Percentiles rank a stretch among this genome's conserved stretches.
These are phyloP conservation scores for Solea senegalensis DNA, from an alignment of 2,113 vertebrate species.

Conservation along the genomic window DNA sequence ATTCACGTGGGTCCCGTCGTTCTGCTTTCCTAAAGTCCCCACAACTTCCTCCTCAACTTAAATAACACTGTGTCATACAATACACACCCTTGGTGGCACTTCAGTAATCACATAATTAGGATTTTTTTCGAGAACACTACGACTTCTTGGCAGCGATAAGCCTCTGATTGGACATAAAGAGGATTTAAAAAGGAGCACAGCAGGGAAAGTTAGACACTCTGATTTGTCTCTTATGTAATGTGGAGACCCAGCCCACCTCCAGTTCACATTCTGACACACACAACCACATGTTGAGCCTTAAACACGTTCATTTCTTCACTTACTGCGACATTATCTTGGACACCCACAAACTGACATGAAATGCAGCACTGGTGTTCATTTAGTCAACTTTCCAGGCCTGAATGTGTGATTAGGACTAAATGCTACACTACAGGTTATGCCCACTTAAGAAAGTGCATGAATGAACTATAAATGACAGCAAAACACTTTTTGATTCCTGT, in stretches of 20 bases:
- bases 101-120: slow-evolving; percentile 36
- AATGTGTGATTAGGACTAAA: background rate
- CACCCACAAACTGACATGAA: slow-evolving; percentile 2
- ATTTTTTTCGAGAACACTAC: slow-evolving; percentile 24
- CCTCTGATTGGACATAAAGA: slow-evolving; percentile 19
- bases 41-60: slow-evolving; percentile 67
- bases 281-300: slow-evolving; percentile 50
- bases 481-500: background rate
- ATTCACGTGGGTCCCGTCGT: slow-evolving; percentile 53
- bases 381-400: background rate
- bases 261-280: slow-evolving; percentile 26
- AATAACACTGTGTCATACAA: slow-evolving; percentile 44
- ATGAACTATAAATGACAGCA: background rate
- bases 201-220: slow-evolving; percentile 41
- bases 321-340: slow-evolving; percentile 2
- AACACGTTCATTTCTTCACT: slow-evolving; percentile 23
- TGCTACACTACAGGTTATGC: background rate
- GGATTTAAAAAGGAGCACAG: slow-evolving; percentile 26
- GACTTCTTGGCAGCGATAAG: slow-evolving; percentile 38
- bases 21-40: slow-evolving; percentile 67
- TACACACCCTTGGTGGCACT: slow-evolving; percentile 5
- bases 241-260: slow-evolving; percentile 56
- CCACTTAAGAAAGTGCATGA: background rate
- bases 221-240: slow-evolving; percentile 61
- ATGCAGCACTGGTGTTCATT: slow-evolving; percentile 3